A percentile compares a stretch with the other conserved stretches of the same genome.
Evolutionary conservation across 2,797 vertebrate species (phyloP).

Genomic region (Acipenser transmontanus): DNA sequence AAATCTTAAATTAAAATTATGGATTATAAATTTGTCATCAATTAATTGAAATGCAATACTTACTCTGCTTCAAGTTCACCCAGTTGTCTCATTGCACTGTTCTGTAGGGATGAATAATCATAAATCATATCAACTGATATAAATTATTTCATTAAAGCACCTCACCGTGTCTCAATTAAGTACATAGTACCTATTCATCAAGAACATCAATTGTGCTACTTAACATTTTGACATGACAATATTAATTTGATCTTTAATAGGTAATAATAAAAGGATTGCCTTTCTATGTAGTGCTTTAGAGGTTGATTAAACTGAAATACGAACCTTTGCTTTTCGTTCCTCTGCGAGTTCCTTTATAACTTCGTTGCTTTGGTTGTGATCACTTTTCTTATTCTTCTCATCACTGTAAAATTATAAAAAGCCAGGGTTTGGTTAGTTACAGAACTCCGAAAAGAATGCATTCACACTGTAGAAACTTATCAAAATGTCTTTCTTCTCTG

Average conservation of each 20-base stretch:
- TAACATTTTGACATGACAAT: too few relatives aligned
- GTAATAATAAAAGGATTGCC: too few relatives aligned
- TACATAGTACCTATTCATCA: too few relatives aligned
- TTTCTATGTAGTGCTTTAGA: too few relatives aligned
- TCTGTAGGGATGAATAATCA: slow-evolving; percentile 46
- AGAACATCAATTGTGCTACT: too few relatives aligned
- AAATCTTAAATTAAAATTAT: background rate
- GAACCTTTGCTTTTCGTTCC: slow-evolving; percentile 71
- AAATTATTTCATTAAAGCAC: too few relatives aligned
- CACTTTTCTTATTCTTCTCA: slow-evolving; percentile 50
- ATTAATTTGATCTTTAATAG: too few relatives aligned
- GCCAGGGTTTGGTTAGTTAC: background rate
- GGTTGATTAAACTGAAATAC: slow-evolving; percentile 6
- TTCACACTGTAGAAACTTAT: background rate
- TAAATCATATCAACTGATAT: too few relatives aligned
- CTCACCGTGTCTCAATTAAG: too few relatives aligned
- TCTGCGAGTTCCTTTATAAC: slow-evolving; percentile 67
- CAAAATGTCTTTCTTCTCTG: background rate
- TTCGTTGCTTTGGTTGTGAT: slow-evolving; percentile 30
- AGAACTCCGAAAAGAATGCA: background rate
- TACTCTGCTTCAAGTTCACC: slow-evolving; percentile 70
- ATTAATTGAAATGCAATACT: slow-evolving; percentile 31
- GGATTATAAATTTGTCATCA: too few relatives aligned
- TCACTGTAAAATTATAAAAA: slow-evolving; percentile 41
- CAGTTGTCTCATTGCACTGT: slow-evolving; percentile 58